phyloP scores from a whole-genome alignment of 2,888 invertebrate genomes.

The Ceraclea dissimilis region DNA sequence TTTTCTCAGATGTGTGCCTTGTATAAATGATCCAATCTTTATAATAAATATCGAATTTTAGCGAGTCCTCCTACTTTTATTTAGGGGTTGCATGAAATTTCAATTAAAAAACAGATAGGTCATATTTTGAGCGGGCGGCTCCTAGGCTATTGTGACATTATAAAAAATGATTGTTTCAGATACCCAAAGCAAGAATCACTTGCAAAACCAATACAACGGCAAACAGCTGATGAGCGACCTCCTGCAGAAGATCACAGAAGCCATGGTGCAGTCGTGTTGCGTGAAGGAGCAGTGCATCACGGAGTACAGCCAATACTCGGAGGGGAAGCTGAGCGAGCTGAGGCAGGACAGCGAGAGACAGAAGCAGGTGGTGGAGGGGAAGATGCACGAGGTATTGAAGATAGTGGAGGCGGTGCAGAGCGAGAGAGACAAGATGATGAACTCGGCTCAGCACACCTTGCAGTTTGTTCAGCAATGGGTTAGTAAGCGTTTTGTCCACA shows the following conservation, averaged over 20 bases:
- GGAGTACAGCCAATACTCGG: background rate
- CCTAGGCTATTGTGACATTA: too few species aligned
- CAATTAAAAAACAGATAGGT: too few species aligned
- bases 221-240: background rate
- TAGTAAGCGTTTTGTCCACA: slow-evolving; percentile 22
- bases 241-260: background rate
- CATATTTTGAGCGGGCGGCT: too few species aligned
- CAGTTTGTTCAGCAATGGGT: slow-evolving; percentile 32
- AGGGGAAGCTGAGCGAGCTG: slow-evolving; percentile 10
- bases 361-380: slow-evolving; percentile 21
- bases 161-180: too few species aligned
- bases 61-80: too few species aligned
- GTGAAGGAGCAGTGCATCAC: background rate
- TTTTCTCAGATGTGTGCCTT: too few species aligned
- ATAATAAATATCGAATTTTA: too few species aligned
- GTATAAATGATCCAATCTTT: too few species aligned
- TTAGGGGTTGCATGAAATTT: too few species aligned
- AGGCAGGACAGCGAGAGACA: background rate
- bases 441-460: slow-evolving; percentile 29
- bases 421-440: slow-evolving; percentile 24
- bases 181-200: too few species aligned
- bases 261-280: background rate
- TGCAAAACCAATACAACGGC: background rate
- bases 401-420: slow-evolving; percentile 26
- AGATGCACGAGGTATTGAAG: slow-evolving; percentile 17